Percentiles rank a stretch among this genome's conserved stretches.
Evolutionary conservation across 2,888 invertebrate species (phyloP).

Genomic region (Rotaria magnacalcarata): DNA sequence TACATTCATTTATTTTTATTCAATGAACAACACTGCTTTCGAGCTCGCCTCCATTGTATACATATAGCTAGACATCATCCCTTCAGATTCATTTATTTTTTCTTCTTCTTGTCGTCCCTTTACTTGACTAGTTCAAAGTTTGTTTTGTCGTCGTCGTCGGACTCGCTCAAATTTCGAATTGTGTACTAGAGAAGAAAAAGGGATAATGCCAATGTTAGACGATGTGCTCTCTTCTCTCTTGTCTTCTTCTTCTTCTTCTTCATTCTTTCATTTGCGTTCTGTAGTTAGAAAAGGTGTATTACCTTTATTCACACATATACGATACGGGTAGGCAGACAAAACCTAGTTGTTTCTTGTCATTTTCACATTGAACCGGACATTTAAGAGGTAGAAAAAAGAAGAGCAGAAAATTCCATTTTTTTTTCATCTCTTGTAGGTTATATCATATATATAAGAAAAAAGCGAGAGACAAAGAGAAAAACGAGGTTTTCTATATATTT

Average conservation of each 20-base stretch:
- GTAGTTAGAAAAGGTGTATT: not conserved
- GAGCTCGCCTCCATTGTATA: not conserved
- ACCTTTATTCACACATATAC: not conserved
- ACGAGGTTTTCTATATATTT: not conserved
- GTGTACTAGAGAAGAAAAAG: not conserved
- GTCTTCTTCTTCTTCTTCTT: not conserved
- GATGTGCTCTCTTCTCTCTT: not conserved
- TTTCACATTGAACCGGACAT: not conserved
- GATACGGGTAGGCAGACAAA: not conserved
- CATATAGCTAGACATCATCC: not conserved
- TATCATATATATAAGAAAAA: not conserved
- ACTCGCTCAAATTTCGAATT: not conserved
- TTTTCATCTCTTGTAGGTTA: not conserved
- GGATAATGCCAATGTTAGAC: conserved; percentile 8
- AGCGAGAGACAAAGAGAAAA: not conserved
- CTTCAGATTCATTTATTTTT: not conserved
- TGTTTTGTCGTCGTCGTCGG: not conserved
- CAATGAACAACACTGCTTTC: not conserved
- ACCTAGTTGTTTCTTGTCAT: not conserved
- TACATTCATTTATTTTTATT: not conserved
- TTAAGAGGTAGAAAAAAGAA: not conserved
- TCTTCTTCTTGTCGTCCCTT: not conserved
- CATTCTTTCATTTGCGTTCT: not conserved
- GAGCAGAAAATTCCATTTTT: not conserved
- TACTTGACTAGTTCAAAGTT: not conserved